These are phyloP conservation scores for Anas georgica DNA, from an alignment of 2,797 vertebrate species.

Conservation along the genomic window DNA sequence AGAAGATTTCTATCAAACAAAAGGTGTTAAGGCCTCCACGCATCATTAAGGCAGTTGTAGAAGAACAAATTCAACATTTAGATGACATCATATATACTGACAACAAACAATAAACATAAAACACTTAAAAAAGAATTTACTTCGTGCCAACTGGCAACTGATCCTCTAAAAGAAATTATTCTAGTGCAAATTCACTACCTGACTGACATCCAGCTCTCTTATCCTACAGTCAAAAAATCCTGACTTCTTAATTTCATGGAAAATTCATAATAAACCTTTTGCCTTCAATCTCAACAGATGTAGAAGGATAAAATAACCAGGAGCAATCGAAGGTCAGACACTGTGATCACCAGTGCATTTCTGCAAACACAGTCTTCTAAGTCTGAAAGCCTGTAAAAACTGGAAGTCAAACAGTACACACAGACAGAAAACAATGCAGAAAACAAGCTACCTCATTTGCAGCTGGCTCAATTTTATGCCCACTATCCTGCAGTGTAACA, in stretches of 20 bases:
- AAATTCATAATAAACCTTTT: neutral
- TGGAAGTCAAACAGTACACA: too few relatives aligned
- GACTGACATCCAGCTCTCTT: neutral
- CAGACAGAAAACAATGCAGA: too few relatives aligned
- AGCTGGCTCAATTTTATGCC: neutral
- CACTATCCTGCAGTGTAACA: rapidly evolving
- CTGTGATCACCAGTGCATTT: too few relatives aligned
- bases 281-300: neutral
- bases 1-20: neutral
- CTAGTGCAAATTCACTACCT: neutral
- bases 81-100: neutral
- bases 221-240: neutral
- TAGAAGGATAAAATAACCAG: neutral
- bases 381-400: too few relatives aligned
- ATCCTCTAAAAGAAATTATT: neutral
- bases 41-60: neutral
- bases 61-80: neutral
- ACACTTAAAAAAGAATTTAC: neutral
- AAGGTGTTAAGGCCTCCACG: neutral
- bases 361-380: too few relatives aligned
- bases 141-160: neutral
- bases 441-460: neutral
- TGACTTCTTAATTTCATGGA: neutral
- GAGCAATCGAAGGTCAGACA: neutral
- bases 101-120: neutral